Percentiles rank a stretch among this genome's conserved stretches.
Conservation (phyloP, 2,888 invertebrate species). For the Drosophila paucipuncta region DNA sequence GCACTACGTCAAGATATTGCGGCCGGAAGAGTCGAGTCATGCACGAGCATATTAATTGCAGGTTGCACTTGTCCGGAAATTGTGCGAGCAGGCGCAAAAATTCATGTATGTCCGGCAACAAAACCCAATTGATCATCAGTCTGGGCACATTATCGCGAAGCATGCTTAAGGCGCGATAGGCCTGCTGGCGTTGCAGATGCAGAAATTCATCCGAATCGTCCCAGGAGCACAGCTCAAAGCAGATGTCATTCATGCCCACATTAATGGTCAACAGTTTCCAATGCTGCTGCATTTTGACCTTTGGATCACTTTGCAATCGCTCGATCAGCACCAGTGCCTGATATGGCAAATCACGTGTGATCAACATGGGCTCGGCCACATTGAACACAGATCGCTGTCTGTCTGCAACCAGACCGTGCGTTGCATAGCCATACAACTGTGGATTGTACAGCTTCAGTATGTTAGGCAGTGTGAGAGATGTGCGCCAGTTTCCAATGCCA, state of each 20-base stretch:
- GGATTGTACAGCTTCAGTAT: constrained; percentile 88
- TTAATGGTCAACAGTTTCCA: constrained; percentile 88
- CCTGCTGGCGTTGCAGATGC: constrained; percentile 76
- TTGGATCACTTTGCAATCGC: constrained; percentile 86
- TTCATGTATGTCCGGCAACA: constrained; percentile 81
- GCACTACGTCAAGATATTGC: constrained; percentile 6
- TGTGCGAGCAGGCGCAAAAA: constrained; percentile 84
- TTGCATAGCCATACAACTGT: constrained; percentile 87
- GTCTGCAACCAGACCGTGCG: constrained; percentile 79
- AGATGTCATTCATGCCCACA: constrained; percentile 88
- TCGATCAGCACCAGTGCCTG: constrained; percentile 87
- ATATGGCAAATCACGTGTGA: constrained; percentile 86
- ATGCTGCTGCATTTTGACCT: constrained; percentile 86
- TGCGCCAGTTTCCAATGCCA: constrained; percentile 86
- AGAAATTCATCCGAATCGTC: constrained; percentile 84
- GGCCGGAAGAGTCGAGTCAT: background rate
- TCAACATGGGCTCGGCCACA: constrained; percentile 87
- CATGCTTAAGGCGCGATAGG: constrained; percentile 72
- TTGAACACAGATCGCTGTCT: constrained; percentile 86
- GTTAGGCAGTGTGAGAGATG: constrained; percentile 87
- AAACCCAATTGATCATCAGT: constrained; percentile 87
- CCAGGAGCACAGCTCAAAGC: constrained; percentile 86
- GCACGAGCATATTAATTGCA: constrained; percentile 15
- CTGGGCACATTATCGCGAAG: constrained; percentile 87
- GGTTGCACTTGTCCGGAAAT: constrained; percentile 80